These are phyloP conservation scores for Aphrocallistes beatrix DNA, from an alignment of 37 sponge, comb jelly and placozoan species.

Conservation along the genomic window DNA sequence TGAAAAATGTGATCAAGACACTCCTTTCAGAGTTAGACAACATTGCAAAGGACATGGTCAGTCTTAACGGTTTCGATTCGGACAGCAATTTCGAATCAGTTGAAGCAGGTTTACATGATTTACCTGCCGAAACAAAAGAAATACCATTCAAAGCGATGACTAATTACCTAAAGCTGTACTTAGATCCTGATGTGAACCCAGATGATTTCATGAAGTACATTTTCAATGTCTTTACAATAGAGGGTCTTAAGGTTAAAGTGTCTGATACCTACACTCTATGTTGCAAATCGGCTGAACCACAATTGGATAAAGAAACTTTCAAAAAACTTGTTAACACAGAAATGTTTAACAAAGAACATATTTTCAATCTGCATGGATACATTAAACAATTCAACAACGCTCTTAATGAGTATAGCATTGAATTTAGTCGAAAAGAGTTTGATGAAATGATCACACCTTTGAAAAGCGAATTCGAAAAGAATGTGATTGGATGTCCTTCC, in stretches of 20 bases:
- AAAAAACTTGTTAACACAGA: neutral
- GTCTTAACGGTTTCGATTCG: neutral
- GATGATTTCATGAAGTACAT: neutral
- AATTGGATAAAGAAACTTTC: neutral
- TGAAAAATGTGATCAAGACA: too few species aligned
- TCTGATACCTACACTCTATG: neutral
- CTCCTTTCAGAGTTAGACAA: too few species aligned
- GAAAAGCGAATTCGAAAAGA: neutral
- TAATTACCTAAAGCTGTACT: neutral
- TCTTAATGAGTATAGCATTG: neutral
- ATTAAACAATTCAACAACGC: neutral
- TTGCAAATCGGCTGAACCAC: neutral
- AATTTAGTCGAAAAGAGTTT: neutral
- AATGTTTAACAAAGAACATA: neutral
- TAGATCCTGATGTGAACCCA: neutral
- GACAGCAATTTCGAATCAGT: neutral
- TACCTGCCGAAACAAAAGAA: neutral
- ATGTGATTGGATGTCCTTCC: neutral
- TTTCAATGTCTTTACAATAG: neutral
- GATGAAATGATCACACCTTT: neutral
- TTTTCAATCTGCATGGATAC: neutral
- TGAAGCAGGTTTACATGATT: neutral
- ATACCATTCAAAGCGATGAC: neutral
- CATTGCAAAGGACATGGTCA: neutral
- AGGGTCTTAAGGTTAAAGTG: neutral